A percentile compares a stretch with the other conserved stretches of the same genome.
phyloP scores from a whole-genome alignment of 2,888 invertebrate species.

The Metacarcinus magister region DNA sequence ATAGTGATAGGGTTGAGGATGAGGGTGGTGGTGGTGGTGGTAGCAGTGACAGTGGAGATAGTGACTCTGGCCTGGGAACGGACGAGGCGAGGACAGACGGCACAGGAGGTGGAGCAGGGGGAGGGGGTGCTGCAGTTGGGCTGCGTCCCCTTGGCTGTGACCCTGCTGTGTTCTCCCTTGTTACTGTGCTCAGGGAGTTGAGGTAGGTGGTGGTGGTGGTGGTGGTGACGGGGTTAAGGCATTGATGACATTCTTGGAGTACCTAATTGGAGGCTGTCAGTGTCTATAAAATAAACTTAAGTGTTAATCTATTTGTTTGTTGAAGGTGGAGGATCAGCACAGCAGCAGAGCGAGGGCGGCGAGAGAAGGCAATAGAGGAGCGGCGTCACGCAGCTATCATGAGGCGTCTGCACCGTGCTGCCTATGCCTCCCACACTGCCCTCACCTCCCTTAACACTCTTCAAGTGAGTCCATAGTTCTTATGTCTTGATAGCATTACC shows the following conservation, averaged over 20 bases:
- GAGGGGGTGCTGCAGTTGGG: background rate
- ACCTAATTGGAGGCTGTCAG: background rate
- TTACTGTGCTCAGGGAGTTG: slow-evolving; percentile 70
- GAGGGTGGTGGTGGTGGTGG: slow-evolving; percentile 52
- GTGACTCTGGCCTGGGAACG: slow-evolving; percentile 75
- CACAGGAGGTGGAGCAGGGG: slow-evolving; percentile 22
- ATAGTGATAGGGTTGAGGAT: background rate
- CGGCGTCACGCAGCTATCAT: slow-evolving; percentile 73
- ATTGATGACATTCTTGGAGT: background rate
- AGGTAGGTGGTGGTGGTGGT: slow-evolving; percentile 38
- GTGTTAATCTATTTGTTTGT: background rate
- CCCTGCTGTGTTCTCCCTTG: slow-evolving; percentile 72
- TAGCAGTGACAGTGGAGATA: slow-evolving; percentile 64
- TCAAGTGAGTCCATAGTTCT: slow-evolving; percentile 30
- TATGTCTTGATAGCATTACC: background rate
- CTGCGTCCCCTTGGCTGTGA: slow-evolving; percentile 74
- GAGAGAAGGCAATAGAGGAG: slow-evolving; percentile 68
- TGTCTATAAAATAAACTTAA: background rate
- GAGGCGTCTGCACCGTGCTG: slow-evolving; percentile 66
- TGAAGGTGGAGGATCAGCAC: slow-evolving; percentile 64
- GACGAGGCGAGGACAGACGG: slow-evolving; percentile 74
- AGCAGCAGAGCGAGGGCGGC: slow-evolving; percentile 60
- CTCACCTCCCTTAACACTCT: slow-evolving; percentile 65
- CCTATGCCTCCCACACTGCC: slow-evolving; percentile 65
- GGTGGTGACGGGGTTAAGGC: background rate